phyloP scores from a whole-genome alignment of 2,797 vertebrate species.

The Harpagifer antarcticus region DNA sequence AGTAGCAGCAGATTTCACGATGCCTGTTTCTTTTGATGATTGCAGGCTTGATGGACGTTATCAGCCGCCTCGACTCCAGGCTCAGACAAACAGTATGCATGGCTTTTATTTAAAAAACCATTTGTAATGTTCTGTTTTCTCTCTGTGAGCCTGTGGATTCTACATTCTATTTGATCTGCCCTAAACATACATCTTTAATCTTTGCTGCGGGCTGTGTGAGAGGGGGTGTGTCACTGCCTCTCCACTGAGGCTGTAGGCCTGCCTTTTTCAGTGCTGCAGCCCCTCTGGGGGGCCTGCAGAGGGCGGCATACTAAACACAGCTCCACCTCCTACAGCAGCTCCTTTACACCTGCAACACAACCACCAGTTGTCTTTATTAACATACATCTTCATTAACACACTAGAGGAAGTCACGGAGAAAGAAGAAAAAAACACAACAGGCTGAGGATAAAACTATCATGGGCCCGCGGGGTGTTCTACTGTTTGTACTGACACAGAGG shows the following conservation, averaged over 20 bases:
- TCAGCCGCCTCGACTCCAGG: conserved; percentile 64
- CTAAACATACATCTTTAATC: conserved; percentile 85
- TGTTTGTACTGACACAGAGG: conserved; percentile 87
- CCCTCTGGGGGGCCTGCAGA: conserved; percentile 65
- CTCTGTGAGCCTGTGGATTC: conserved; percentile 73
- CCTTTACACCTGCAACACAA: conserved; percentile 61
- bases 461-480: conserved; percentile 80
- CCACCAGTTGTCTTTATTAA: conserved; percentile 73
- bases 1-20: conserved; percentile 52
- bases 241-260: conserved; percentile 52
- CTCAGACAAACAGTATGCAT: conserved; percentile 69
- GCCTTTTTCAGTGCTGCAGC: conserved; percentile 49
- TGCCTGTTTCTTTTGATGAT: conserved; percentile 66
- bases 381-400: conserved; percentile 81
- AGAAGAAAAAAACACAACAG: conserved; percentile 62
- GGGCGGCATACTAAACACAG: conserved; percentile 69
- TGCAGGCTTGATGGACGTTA: conserved; percentile 75
- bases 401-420: conserved; percentile 57
- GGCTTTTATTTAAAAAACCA: conserved; percentile 73
- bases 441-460: conserved; percentile 76
- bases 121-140: conserved; percentile 72
- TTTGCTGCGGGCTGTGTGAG: conserved; percentile 75
- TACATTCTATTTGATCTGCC: conserved; percentile 81
- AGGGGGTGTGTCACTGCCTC: conserved; percentile 65
- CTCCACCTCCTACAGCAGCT: conserved; percentile 27